Conservation (phyloP, 2,888 invertebrate species). For the Caenorhabditis sp. region DNA sequence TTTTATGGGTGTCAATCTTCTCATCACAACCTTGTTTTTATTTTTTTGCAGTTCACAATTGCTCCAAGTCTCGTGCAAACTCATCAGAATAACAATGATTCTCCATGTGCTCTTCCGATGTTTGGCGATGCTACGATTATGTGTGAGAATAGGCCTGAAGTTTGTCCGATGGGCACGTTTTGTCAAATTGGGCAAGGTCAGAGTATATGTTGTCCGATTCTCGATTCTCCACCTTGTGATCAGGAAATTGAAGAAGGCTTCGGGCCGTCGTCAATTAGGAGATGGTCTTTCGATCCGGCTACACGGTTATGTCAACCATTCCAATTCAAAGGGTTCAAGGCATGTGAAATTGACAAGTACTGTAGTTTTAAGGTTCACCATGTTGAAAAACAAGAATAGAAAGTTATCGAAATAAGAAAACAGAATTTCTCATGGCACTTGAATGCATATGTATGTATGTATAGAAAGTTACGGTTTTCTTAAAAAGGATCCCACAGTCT, state of each 20-base stretch:
- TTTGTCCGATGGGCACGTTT: constrained; percentile 50
- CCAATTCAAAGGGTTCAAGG: constrained; percentile 58
- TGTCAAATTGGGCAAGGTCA: constrained; percentile 55
- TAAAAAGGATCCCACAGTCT: no score
- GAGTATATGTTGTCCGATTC: constrained; percentile 56
- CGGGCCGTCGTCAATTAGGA: constrained; percentile 42
- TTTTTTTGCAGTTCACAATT: constrained; percentile 13
- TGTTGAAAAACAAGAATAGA: no score
- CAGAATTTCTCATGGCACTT: no score
- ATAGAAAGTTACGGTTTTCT: no score
- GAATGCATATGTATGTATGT: no score
- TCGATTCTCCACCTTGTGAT: constrained; percentile 50
- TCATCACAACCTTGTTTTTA: no score
- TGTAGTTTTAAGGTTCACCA: no score
- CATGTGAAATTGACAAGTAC: no score
- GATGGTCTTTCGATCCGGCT: constrained; percentile 57
- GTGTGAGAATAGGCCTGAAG: constrained; percentile 37
- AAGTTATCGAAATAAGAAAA: no score
- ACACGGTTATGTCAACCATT: constrained; percentile 52
- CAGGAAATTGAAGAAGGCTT: constrained; percentile 50
- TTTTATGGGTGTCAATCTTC: no score
- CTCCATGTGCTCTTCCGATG: constrained; percentile 40
- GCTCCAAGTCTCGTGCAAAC: not conserved
- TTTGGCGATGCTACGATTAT: constrained; percentile 47
- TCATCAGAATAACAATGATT: constrained; percentile 17